Evolutionary conservation across 2,797 vertebrate genomes (phyloP).

Genomic region (Poeciliopsis infans): DNA sequence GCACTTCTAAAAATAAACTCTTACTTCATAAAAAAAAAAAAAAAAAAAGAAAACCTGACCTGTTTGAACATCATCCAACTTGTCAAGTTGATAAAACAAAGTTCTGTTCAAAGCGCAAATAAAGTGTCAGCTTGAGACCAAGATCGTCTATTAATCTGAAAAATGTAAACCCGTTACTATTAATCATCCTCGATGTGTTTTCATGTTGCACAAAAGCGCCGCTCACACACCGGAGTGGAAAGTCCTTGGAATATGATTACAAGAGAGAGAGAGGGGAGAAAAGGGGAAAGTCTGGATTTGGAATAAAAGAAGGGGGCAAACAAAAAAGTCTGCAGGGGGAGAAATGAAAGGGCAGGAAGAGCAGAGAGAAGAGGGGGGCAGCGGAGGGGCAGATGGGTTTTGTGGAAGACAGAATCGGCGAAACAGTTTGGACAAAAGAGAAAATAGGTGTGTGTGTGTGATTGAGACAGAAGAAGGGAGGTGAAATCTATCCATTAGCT

Average conservation of each 20-base stretch:
- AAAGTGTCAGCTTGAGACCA: background rate
- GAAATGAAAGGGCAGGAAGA: conserved; percentile 60
- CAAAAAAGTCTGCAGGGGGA: conserved; percentile 40
- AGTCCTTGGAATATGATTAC: conserved; percentile 34
- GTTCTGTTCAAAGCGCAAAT: background rate
- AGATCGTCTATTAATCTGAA: background rate
- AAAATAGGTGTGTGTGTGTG: conserved; percentile 33
- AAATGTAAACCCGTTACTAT: conserved; percentile 2
- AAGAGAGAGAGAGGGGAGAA: conserved; percentile 5
- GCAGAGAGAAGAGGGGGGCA: conserved; percentile 21
- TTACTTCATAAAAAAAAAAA: background rate
- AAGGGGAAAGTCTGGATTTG: conserved; percentile 30
- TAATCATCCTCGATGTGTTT: conserved; percentile 3
- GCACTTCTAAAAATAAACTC: background rate
- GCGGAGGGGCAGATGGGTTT: conserved; percentile 41
- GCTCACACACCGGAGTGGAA: conserved; percentile 15
- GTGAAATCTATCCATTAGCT: conserved; percentile 44
- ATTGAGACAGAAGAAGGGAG: conserved; percentile 12
- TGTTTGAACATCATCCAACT: background rate
- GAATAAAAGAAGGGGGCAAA: conserved; percentile 28
- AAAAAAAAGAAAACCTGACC: background rate
- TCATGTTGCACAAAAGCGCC: conserved; percentile 5
- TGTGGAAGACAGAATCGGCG: conserved; percentile 51
- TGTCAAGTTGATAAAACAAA: conserved; percentile 1
- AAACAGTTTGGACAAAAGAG: conserved; percentile 51